Conservation (phyloP, 2,113 vertebrate genomes). For the Bombycilla garrulus region DNA sequence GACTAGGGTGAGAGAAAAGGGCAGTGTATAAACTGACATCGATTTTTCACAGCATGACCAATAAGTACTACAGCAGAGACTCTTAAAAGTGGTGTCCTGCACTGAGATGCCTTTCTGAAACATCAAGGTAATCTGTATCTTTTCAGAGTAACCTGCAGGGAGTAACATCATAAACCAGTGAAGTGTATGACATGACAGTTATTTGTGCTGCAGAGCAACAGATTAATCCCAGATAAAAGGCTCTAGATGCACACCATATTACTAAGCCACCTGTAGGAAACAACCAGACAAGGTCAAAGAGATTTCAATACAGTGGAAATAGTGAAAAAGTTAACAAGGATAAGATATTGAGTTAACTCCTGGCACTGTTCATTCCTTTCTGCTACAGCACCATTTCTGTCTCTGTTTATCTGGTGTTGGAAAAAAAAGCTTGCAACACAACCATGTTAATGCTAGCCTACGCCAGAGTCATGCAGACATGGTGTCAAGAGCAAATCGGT, state of each 20-base stretch:
- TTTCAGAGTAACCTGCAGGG: conserved; percentile 33
- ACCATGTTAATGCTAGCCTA: background rate
- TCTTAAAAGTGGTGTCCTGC: background rate
- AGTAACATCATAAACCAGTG: conserved; percentile 3
- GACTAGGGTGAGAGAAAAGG: background rate
- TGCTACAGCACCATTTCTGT: background rate
- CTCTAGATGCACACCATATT: background rate
- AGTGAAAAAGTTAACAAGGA: background rate
- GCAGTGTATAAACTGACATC: background rate
- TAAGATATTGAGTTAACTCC: background rate
- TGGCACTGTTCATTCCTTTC: background rate
- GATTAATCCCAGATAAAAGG: conserved; percentile 42
- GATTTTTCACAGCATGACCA: conserved; percentile 31
- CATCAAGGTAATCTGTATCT: conserved; percentile 38
- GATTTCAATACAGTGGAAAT: background rate
- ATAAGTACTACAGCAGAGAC: background rate
- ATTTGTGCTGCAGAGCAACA: conserved; percentile 23
- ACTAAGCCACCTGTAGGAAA: background rate
- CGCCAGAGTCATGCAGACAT: background rate
- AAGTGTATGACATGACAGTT: conserved; percentile 16
- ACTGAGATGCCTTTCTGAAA: background rate
- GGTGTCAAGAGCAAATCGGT: background rate
- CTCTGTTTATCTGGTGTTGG: background rate
- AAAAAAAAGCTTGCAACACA: background rate
- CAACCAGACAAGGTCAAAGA: background rate